These are phyloP conservation scores for Sinocyclocheilus anophthalmus DNA, from an alignment of 2,113 vertebrate species.

Conservation along the genomic window DNA sequence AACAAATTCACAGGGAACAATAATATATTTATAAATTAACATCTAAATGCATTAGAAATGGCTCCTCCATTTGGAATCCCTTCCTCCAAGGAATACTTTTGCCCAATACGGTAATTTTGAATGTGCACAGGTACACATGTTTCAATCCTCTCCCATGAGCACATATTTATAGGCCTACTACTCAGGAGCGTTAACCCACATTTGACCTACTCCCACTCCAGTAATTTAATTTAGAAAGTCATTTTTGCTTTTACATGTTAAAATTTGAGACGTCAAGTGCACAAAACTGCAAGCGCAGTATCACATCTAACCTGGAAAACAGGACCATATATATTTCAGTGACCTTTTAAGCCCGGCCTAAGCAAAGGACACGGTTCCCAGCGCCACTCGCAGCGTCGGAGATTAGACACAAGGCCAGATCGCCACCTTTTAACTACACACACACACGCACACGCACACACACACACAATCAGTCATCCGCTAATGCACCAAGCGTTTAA, in stretches of 20 bases:
- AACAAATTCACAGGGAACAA: background rate
- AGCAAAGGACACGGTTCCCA: slow-evolving; percentile 1
- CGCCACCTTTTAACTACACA: slow-evolving; percentile 4
- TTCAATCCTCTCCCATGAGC: background rate
- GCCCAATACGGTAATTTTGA: background rate
- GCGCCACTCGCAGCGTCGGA: background rate
- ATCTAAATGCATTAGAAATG: background rate
- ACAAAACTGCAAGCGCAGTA: slow-evolving; percentile 1
- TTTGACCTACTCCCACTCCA: background rate
- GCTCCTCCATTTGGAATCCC: background rate
- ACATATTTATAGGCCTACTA: background rate
- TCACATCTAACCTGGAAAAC: slow-evolving; percentile 10
- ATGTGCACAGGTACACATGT: background rate
- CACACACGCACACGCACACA: background rate
- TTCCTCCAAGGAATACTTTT: background rate
- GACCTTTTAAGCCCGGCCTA: slow-evolving; percentile 21
- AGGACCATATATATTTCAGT: slow-evolving; percentile 29
- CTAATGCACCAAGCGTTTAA: background rate
- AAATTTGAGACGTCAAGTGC: background rate
- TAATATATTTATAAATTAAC: background rate
- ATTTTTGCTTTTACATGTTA: slow-evolving; percentile 1
- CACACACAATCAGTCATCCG: slow-evolving; percentile 25
- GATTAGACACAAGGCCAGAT: background rate
- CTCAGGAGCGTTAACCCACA: background rate
- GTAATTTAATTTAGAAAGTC: slow-evolving; percentile 9